phyloP scores from a whole-genome alignment of 1,140 invertebrate genomes.

The Ostrea denselamellosa region DNA sequence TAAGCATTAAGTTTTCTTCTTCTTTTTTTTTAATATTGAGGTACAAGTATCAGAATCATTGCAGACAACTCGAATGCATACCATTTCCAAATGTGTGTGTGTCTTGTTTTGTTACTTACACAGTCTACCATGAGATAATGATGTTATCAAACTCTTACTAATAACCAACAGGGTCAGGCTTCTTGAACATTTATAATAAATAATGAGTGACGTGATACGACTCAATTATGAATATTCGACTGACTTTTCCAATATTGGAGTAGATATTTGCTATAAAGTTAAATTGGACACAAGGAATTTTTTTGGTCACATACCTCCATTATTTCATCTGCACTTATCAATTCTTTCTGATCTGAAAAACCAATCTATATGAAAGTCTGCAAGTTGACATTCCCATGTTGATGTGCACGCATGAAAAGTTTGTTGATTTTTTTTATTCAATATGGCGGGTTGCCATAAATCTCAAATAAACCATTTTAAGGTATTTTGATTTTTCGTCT shows the following conservation, averaged over 20 bases:
- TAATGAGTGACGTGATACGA: background rate
- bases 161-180: background rate
- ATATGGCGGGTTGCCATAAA: conserved; percentile 30
- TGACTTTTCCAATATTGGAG: no score
- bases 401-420: conserved; percentile 37
- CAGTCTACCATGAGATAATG: background rate
- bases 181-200: background rate
- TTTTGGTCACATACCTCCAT: background rate
- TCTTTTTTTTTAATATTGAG: no score
- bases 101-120: no score
- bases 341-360: background rate
- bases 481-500: background rate
- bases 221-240: no score
- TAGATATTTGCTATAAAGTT: no score
- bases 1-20: no score
- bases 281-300: no score
- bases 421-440: conserved; percentile 37
- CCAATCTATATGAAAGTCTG: background rate
- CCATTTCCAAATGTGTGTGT: no score
- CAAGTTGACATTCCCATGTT: conserved; percentile 30
- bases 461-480: background rate
- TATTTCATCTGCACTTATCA: conserved; percentile 22
- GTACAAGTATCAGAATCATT: no score
- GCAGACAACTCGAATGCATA: no score
- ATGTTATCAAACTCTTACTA: background rate